Conservation (phyloP, 2,113 vertebrate species). For the Plecturocebus donacophilus region DNA sequence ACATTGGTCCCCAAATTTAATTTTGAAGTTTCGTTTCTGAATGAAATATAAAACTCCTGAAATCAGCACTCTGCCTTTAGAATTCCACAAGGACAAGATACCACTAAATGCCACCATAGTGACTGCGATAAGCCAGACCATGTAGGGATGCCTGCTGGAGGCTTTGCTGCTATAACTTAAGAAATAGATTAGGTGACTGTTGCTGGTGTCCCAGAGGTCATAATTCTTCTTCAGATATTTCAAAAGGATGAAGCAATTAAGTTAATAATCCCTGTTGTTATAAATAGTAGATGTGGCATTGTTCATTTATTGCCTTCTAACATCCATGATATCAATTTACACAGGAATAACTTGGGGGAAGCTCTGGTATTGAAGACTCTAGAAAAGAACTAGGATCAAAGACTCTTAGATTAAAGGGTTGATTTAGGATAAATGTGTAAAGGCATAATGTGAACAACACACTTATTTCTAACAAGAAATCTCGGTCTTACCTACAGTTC, state of each 20-base stretch:
- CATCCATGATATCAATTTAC: conserved; percentile 77
- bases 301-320: conserved; percentile 73
- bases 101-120: background rate
- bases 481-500: conserved; percentile 65
- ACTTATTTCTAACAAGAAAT: conserved; percentile 77
- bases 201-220: conserved; percentile 64
- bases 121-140: background rate
- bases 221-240: conserved; percentile 74
- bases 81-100: background rate
- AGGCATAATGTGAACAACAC: conserved; percentile 74
- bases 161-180: conserved; percentile 20
- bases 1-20: background rate
- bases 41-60: background rate
- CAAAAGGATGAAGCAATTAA: conserved; percentile 78
- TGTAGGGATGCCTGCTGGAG: background rate
- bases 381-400: conserved; percentile 79
- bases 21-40: conserved; percentile 38
- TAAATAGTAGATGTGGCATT: conserved; percentile 74
- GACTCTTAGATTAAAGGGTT: conserved; percentile 80
- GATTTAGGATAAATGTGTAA: conserved; percentile 79
- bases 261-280: conserved; percentile 78
- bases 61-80: background rate
- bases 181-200: conserved; percentile 72
- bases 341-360: conserved; percentile 65
- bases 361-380: conserved; percentile 75